Conservation (phyloP, 1,140 invertebrate species). For the Anoplophora glabripennis region DNA sequence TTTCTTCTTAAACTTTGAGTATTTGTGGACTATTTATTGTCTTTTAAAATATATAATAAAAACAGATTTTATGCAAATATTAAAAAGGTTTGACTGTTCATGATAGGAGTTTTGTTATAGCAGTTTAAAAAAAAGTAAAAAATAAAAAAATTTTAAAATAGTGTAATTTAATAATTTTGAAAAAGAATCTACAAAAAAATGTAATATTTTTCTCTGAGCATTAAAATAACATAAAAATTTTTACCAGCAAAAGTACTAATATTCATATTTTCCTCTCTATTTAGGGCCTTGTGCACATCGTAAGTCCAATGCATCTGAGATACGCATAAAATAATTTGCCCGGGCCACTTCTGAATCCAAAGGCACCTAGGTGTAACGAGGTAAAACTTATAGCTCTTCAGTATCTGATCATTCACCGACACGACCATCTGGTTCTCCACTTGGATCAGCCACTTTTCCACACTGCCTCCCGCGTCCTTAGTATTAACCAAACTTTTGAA, state of each 20-base stretch:
- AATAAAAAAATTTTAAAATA: no score
- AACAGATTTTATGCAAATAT: no score
- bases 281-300: conserved; percentile 69
- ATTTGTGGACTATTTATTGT: no score
- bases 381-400: conserved; percentile 70
- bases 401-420: conserved; percentile 70
- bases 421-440: conserved; percentile 79
- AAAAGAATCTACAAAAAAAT: no score
- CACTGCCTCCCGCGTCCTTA: conserved; percentile 76
- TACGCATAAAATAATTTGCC: conserved; percentile 84
- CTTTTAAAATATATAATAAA: no score
- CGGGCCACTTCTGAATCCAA: conserved; percentile 79
- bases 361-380: conserved; percentile 59
- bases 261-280: conserved; percentile 54
- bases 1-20: no score
- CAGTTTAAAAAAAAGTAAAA: no score
- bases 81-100: no score
- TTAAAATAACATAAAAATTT: no score
- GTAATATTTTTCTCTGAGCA: no score
- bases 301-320: conserved; percentile 88
- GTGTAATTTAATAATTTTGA: no score
- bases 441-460: conserved; percentile 90
- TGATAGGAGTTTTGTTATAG: no score
- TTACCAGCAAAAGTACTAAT: conserved; percentile 47
- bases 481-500: conserved; percentile 73